Evolutionary conservation across 92 coral and sea anemone genomes (phyloP).

Genomic region (Montipora capitata): DNA sequence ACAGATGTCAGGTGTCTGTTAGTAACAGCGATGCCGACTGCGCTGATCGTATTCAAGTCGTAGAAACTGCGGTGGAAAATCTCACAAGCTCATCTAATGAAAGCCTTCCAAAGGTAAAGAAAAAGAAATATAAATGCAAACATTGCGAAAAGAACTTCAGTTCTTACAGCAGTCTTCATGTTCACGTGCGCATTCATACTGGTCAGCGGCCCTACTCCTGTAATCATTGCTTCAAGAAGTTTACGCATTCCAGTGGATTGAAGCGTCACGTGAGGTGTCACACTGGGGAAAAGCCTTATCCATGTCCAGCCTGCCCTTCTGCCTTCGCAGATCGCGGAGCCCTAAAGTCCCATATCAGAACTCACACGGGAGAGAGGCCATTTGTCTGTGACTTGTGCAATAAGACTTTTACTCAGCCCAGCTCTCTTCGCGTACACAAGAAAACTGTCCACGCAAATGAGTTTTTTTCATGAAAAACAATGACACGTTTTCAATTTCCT

Average conservation of each 20-base stretch:
- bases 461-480: constrained; percentile 31
- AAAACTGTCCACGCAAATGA: constrained; percentile 75
- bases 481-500: not conserved
- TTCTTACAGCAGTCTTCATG: constrained; percentile 80
- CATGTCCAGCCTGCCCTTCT: constrained; percentile 77
- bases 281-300: constrained; percentile 80
- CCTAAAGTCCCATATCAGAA: constrained; percentile 74
- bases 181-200: constrained; percentile 80
- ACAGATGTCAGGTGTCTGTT: not conserved
- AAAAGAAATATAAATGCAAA: constrained; percentile 71
- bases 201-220: constrained; percentile 82
- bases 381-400: constrained; percentile 74
- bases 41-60: not conserved
- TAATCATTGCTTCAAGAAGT: constrained; percentile 74
- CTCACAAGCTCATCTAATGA: constrained; percentile 13
- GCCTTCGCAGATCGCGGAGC: constrained; percentile 86
- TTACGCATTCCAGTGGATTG: constrained; percentile 81
- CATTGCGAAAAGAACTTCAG: constrained; percentile 74
- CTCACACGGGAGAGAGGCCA: constrained; percentile 82
- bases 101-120: constrained; percentile 36
- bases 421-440: constrained; percentile 77
- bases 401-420: constrained; percentile 78
- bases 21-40: not conserved
- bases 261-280: constrained; percentile 85
- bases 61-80: not conserved